A percentile compares a stretch with the other conserved stretches of the same genome.
phyloP scores from a whole-genome alignment of 2,797 vertebrate genomes.

The Tamandua tetradactyla region DNA sequence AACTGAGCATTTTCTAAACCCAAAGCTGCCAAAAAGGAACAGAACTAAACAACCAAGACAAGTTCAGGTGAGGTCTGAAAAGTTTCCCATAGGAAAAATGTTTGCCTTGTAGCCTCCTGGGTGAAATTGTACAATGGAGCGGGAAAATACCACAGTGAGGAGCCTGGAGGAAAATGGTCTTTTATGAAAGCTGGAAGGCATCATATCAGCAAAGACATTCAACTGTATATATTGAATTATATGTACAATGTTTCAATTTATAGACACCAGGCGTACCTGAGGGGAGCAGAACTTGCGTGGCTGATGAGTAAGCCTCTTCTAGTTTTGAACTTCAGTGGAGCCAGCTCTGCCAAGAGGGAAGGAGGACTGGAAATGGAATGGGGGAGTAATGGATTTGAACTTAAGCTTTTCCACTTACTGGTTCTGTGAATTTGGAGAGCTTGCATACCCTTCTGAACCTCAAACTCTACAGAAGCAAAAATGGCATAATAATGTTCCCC shows the following conservation, averaged over 20 bases:
- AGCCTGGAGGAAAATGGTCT: background rate
- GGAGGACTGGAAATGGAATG: background rate
- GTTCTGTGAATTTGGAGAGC: background rate
- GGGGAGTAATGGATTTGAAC: background rate
- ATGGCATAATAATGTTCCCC: background rate
- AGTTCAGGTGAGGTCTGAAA: background rate
- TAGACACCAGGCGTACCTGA: background rate
- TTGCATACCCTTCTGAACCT: background rate
- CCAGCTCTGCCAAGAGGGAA: background rate
- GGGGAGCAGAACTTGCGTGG: background rate
- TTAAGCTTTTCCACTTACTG: background rate
- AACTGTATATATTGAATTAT: background rate
- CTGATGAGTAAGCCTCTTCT: background rate
- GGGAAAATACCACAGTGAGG: background rate
- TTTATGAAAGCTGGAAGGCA: background rate
- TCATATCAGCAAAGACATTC: background rate
- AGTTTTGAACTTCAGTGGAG: background rate
- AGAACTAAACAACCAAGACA: background rate
- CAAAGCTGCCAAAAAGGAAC: background rate
- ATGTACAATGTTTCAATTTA: background rate
- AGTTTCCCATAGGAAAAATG: background rate
- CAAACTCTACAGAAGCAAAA: background rate
- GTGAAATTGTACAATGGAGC: background rate
- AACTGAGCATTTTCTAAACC: background rate
- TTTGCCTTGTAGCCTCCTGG: background rate